Conservation (phyloP, 2,888 invertebrate genomes). For the Oithona nana region DNA sequence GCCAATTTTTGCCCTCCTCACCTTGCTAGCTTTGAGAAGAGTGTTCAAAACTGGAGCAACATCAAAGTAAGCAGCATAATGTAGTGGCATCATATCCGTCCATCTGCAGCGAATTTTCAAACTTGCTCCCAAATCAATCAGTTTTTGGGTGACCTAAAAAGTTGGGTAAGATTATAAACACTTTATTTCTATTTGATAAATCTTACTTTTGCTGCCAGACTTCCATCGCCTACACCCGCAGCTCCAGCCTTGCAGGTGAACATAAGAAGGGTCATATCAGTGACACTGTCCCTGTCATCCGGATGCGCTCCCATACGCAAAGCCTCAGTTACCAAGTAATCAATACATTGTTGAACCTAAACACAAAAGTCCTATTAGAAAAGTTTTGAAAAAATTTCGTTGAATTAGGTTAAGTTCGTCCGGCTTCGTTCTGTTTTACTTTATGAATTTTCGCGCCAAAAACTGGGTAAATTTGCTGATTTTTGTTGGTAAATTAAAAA, state of each 20-base stretch:
- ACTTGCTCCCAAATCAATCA: conserved; percentile 28
- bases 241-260: conserved; percentile 34
- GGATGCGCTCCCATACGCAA: conserved; percentile 10
- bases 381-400: no score
- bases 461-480: no score
- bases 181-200: no score
- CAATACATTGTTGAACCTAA: conserved; percentile 31
- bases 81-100: conserved; percentile 34
- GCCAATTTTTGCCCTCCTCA: no score
- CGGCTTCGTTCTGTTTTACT: no score
- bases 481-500: no score
- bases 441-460: no score
- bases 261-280: conserved; percentile 34
- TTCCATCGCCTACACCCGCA: conserved; percentile 27
- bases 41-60: conserved; percentile 29
- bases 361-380: background rate
- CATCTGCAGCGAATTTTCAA: conserved; percentile 31
- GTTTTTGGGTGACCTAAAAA: conserved; percentile 23
- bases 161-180: no score
- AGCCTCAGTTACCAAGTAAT: conserved; percentile 30
- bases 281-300: conserved; percentile 29
- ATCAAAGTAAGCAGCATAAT: conserved; percentile 34
- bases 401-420: no score
- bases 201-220: conserved; percentile 22
- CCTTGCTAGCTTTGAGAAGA: conserved; percentile 24